phyloP scores from a whole-genome alignment of 2,113 vertebrate genomes.

The Myotis lucifugus region DNA sequence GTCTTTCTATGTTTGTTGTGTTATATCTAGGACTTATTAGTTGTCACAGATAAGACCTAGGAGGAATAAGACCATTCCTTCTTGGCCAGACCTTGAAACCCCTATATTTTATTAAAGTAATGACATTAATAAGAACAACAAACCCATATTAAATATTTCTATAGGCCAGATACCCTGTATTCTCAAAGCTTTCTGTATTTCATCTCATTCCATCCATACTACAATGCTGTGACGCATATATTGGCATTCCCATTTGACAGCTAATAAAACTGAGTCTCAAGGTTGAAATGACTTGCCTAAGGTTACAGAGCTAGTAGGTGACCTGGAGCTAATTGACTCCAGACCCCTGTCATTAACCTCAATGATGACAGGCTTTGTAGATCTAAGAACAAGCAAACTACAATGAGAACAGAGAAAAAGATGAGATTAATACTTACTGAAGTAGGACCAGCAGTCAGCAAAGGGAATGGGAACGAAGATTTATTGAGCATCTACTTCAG shows the following conservation, averaged over 20 bases:
- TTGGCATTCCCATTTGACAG: neutral
- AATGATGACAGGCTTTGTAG: neutral
- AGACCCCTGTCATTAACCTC: neutral
- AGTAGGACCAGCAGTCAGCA: neutral
- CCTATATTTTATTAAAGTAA: slow-evolving; percentile 32
- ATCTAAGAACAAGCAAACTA: neutral
- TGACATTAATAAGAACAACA: neutral
- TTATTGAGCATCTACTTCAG: slow-evolving; percentile 7
- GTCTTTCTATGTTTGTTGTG: neutral
- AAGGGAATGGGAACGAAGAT: neutral
- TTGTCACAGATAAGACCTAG: neutral
- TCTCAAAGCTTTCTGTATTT: neutral
- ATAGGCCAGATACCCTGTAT: neutral
- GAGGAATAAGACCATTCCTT: neutral
- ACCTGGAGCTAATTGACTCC: neutral
- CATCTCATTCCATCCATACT: neutral
- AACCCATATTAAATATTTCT: neutral
- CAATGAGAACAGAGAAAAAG: neutral
- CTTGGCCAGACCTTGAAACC: neutral
- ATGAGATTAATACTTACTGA: neutral
- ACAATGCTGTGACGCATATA: neutral
- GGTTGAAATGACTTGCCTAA: slow-evolving; percentile 26
- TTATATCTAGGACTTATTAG: neutral
- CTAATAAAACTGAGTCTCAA: slow-evolving; percentile 40
- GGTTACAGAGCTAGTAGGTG: neutral